Evolutionary conservation across 2,797 vertebrate genomes (phyloP), one percentile per base, ranked within the genome.

Genomic region (Pogoniulus pusillus): DNA sequence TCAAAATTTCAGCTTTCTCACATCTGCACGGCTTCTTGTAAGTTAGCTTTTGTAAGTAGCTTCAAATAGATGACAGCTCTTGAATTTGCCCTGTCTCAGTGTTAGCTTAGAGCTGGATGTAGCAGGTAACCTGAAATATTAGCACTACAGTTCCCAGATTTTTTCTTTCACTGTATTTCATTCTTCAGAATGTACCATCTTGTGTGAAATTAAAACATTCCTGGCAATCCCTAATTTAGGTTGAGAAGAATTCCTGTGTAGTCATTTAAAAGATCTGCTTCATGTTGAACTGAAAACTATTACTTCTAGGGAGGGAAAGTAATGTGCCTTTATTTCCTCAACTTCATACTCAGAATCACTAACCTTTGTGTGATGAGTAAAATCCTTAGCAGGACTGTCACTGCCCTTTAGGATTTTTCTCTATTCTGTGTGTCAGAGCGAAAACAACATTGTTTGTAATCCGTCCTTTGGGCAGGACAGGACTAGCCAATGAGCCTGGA

Each of bases 331-430:
- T 79, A 93, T 45, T 29, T 2, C 4, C 51, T 53, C 14, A 10
- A 49, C 39, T 88, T 88, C 22, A 32, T 74, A 2, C 73, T 91
- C 16, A 23, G 43, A 55, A 58, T 66, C 17, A 12, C 20, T 55
- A 39, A 60, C 23, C 51, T 86, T 73, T 75, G 22, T 91, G 55
- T 75, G 71, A 54, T 71, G 70, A 45, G 34, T 76, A 30, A 68
- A 79, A 76, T 45, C n/a, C 79, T 80, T 71, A 9, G 45, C 12
- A 53, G 77, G 68, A 18, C 71, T 84, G 71, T 84, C 65, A 10
- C 45, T 65, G 37, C 32, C 92, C 80, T 74, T 63, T 35, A 75
- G 85, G 92, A n/a, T 87, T 89, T 91, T 94, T 81, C 37, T 81
- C 32, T 90, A 9, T 77, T 59, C 34, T 86, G 78, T 39, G 2